Base-by-base conservation (phyloP, 2,888 invertebrate genomes). In the Dryococelus australis region DNA sequence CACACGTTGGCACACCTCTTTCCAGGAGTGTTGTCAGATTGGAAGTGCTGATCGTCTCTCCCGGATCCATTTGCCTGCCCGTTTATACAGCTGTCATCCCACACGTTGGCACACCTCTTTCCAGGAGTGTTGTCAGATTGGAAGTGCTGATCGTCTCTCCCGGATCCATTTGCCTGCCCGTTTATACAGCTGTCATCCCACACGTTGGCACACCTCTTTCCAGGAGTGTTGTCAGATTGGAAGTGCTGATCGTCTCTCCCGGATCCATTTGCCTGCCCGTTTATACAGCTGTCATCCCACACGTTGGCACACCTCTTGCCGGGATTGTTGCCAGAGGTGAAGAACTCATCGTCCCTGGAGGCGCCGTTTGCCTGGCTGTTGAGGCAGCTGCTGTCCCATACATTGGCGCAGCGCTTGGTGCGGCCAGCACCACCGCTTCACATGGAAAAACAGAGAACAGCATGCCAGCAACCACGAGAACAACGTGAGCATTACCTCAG, bases 221-320 rank as follows among this genome's bases (percentile, higher is more conserved):
- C 87, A 47, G 87, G 87, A 10, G 35, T 85, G 47, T 85, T 43
- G 9, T 79, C 87, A n/a, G 65, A 65, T 16, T 84, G 79, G 28
- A 89, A 88, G 78, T 88, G 88, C 43, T 86, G 85, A 16, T 83
- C 87, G 35, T 89, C 89, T 24, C 26, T 80, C 10, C 86, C 86
- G 47, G 89, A 53, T 1, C 88, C 89, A 26, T 88, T 85, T 35
- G 87, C 83, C 3, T 87, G 83, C 5, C 87, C 88, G 85, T 89
- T 89, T 27, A 79, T 87, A 86, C 89, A 89, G 53, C 87, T 87
- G 24, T 88, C 88, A 65, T 88, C 88, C 16, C 86, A 80, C 2
- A 88, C 78, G 65, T 89, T 89, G 9, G 84, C 81, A n/a, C 89
- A 89, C 24, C 87, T 65, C 43, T 86, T 88, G 27, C 88, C 88